These are phyloP conservation scores for Fulica atra DNA, from an alignment of 2,113 vertebrate species.

Conservation along the genomic window DNA sequence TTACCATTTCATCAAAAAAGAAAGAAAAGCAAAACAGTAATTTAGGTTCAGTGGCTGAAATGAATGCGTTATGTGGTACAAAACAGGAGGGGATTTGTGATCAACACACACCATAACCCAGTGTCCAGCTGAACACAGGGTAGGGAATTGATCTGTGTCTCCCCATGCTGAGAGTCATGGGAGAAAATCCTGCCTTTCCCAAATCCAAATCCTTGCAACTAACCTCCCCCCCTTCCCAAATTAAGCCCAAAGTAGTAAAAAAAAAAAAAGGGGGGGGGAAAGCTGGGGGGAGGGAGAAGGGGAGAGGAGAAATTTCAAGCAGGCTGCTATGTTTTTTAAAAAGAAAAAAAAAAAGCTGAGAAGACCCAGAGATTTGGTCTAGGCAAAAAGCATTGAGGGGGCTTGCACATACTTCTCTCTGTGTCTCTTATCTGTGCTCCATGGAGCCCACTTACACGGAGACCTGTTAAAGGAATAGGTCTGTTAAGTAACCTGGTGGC, in stretches of 20 bases:
- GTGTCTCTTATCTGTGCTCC: slow-evolving; percentile 69
- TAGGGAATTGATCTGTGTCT: slow-evolving; percentile 78
- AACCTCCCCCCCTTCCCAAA: slow-evolving; percentile 46
- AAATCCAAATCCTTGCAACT: slow-evolving; percentile 75
- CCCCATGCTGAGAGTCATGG: slow-evolving; percentile 77
- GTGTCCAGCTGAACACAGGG: slow-evolving; percentile 83
- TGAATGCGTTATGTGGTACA: slow-evolving; percentile 73
- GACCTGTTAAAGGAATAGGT: slow-evolving; percentile 67
- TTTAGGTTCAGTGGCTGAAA: slow-evolving; percentile 79
- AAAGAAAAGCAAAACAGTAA: slow-evolving; percentile 74
- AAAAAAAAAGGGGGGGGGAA: neutral
- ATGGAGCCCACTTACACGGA: slow-evolving; percentile 71
- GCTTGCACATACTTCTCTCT: slow-evolving; percentile 70
- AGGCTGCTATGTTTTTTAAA: neutral
- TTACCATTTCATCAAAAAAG: slow-evolving; percentile 68
- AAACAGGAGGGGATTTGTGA: slow-evolving; percentile 80
- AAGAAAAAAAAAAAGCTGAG: neutral
- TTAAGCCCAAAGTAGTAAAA: slow-evolving; percentile 40
- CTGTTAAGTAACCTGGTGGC: slow-evolving; percentile 31
- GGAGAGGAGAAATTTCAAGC: neutral
- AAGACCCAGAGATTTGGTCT: slow-evolving; percentile 43
- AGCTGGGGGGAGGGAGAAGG: too few relatives aligned
- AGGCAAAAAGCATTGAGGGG: neutral
- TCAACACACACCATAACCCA: slow-evolving; percentile 74
- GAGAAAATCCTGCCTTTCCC: slow-evolving; percentile 68